Evolutionary conservation across 2,797 vertebrate genomes (phyloP).

Genomic region (Scolopax rusticola): DNA sequence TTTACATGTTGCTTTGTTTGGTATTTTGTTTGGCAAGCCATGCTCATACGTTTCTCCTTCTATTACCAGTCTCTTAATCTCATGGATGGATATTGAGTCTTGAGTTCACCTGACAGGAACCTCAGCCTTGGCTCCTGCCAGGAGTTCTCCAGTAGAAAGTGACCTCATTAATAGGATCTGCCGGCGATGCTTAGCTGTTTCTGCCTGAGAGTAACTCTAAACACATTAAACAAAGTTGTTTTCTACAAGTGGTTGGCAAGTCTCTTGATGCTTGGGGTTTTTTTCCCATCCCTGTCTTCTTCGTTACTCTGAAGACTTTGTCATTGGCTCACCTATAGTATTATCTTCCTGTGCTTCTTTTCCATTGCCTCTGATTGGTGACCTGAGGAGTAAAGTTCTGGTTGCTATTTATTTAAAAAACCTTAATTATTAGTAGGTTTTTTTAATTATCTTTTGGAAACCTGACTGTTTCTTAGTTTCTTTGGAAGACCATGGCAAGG

Average conservation of each 20-base stretch:
- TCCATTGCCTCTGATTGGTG: not conserved
- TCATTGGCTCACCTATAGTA: not conserved
- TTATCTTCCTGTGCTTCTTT: not conserved
- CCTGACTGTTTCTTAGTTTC: not conserved
- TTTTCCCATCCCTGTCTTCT: not conserved
- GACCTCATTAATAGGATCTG: not conserved
- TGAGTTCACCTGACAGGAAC: not conserved
- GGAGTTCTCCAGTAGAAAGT: not conserved
- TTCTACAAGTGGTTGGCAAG: not conserved
- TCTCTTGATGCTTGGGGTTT: not conserved
- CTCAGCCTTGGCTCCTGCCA: not conserved
- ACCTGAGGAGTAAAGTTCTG: not conserved
- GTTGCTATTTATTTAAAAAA: not conserved
- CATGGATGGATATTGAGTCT: not conserved
- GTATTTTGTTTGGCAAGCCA: not conserved
- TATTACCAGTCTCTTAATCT: not conserved
- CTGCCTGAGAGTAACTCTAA: not conserved
- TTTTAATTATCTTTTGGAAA: not conserved
- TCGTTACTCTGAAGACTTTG: not conserved
- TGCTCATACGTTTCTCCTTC: not conserved
- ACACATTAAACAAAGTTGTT: not conserved
- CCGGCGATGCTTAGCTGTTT: not conserved
- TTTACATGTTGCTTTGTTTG: not conserved
- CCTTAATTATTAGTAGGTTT: not conserved
- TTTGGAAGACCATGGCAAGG: not conserved